Percentiles rank a stretch among this genome's conserved stretches.
Evolutionary conservation across 2,113 vertebrate genomes (phyloP).

Genomic region (Ptychochromis oligacanthus): DNA sequence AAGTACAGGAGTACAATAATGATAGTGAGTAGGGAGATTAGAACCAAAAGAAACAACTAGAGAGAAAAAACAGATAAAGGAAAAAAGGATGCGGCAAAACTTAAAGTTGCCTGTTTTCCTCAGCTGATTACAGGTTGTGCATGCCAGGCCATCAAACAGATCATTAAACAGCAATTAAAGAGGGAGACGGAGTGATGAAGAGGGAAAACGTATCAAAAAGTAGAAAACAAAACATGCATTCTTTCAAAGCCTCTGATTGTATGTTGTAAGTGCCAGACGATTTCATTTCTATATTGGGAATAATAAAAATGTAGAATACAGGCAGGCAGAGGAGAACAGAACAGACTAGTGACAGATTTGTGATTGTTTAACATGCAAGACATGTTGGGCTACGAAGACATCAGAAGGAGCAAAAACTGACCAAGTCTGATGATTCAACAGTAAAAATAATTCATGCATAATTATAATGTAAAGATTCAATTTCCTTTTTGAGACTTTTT

Average conservation of each 20-base stretch:
- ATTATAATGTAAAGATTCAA: neutral
- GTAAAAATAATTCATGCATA: neutral
- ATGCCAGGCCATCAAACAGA: conserved; percentile 58
- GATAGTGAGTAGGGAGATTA: neutral
- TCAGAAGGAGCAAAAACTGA: neutral
- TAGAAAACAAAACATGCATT: conserved; percentile 47
- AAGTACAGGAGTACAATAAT: neutral
- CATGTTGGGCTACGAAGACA: neutral
- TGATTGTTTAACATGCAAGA: neutral
- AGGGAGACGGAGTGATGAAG: conserved; percentile 44
- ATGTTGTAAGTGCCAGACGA: conserved; percentile 29
- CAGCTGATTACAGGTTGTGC: conserved; percentile 52
- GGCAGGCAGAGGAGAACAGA: neutral
- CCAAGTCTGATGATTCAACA: neutral
- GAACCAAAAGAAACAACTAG: conserved; percentile 38
- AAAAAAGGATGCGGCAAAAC: conserved; percentile 48
- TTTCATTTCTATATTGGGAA: conserved; percentile 49
- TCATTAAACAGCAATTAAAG: conserved; percentile 69
- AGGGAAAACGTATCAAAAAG: conserved; percentile 52
- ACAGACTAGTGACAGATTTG: neutral
- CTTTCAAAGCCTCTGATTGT: conserved; percentile 50
- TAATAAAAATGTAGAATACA: conserved; percentile 38
- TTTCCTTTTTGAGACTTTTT: neutral
- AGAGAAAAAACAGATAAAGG: conserved; percentile 30
- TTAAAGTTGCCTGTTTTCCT: conserved; percentile 48